Percentiles rank a stretch among this genome's conserved stretches.
phyloP scores from a whole-genome alignment of 2,797 vertebrate species.

The Crypturellus tataupa region DNA sequence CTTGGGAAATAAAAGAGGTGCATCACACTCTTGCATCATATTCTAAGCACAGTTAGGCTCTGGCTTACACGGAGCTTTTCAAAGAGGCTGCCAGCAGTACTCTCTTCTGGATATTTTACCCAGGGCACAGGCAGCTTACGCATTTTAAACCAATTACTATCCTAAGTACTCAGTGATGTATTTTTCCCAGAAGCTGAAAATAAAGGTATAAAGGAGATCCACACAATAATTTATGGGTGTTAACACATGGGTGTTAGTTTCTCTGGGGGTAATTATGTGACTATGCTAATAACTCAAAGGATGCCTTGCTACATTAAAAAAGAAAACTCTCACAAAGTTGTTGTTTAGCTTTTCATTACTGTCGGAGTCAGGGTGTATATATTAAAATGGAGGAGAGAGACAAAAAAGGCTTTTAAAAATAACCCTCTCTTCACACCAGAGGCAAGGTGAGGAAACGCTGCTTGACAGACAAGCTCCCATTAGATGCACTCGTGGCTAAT shows the following conservation, averaged over 20 bases:
- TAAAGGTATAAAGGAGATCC: constrained; percentile 24
- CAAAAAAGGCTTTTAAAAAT: not conserved
- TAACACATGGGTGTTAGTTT: constrained; percentile 51
- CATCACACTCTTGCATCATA: constrained; percentile 37
- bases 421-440: not conserved
- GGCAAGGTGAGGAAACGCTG: not conserved
- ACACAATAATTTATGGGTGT: constrained; percentile 46
- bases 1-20: constrained; percentile 16
- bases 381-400: not conserved
- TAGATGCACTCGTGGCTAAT: not conserved
- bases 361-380: not conserved
- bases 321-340: not conserved
- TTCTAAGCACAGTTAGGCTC: constrained; percentile 35
- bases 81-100: not conserved
- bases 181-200: constrained; percentile 64
- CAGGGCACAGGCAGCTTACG: constrained; percentile 30
- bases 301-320: constrained; percentile 43
- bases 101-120: not conserved
- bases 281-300: constrained; percentile 15
- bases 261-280: constrained; percentile 54
- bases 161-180: not conserved
- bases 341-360: not conserved
- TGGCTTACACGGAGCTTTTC: not conserved
- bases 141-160: not conserved
- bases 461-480: not conserved